Conservation (phyloP, 1,140 invertebrate genomes). For the Rhynchophorus ferrugineus region DNA sequence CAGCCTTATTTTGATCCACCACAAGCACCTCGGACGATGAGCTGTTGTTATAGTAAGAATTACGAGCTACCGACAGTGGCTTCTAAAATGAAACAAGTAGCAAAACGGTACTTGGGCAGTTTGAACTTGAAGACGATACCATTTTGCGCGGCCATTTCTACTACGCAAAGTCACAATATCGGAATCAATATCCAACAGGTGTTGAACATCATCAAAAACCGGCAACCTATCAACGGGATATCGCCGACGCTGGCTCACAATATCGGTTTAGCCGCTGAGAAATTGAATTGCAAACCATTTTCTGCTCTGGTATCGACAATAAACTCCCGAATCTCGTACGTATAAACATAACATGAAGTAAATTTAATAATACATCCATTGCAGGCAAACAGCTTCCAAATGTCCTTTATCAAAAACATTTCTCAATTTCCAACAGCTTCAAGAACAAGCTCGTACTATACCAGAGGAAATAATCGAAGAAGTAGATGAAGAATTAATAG, state of each 20-base stretch:
- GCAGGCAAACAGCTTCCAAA: slow-evolving; percentile 19
- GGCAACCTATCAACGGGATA: slow-evolving; percentile 37
- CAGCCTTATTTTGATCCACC: slow-evolving; percentile 13
- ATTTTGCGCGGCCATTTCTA: slow-evolving; percentile 48
- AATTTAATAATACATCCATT: background rate
- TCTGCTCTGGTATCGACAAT: slow-evolving; percentile 33
- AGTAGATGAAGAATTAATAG: slow-evolving; percentile 19
- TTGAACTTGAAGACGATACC: slow-evolving; percentile 47
- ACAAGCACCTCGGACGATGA: slow-evolving; percentile 20
- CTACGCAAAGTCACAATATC: slow-evolving; percentile 48
- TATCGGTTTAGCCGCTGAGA: slow-evolving; percentile 37
- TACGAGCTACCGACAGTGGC: slow-evolving; percentile 47
- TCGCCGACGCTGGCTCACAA: slow-evolving; percentile 39
- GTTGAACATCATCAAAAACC: slow-evolving; percentile 46
- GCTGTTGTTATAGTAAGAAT: slow-evolving; percentile 32
- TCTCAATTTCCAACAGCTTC: slow-evolving; percentile 34
- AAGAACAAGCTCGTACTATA: slow-evolving; percentile 35
- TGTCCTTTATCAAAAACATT: slow-evolving; percentile 32
- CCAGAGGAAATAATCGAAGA: slow-evolving; percentile 32
- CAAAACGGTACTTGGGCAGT: slow-evolving; percentile 41
- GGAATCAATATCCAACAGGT: slow-evolving; percentile 52
- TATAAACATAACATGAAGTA: background rate
- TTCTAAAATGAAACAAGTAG: slow-evolving; percentile 46
- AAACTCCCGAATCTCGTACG: slow-evolving; percentile 28
- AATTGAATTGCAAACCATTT: slow-evolving; percentile 30